phyloP scores from a whole-genome alignment of 1,140 invertebrate genomes.

The Phortica variegata region DNA sequence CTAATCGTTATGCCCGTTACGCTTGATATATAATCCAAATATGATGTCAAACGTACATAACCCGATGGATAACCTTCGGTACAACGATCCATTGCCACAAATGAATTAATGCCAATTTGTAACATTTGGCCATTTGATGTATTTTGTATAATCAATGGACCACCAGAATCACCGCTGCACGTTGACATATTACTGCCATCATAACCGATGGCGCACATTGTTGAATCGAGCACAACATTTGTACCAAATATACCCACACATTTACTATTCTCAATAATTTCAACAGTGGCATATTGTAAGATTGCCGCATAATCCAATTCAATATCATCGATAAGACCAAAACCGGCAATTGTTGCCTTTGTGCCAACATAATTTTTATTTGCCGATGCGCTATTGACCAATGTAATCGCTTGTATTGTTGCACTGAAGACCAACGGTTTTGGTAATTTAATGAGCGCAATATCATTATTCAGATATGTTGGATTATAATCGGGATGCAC shows the following conservation, averaged over 20 bases:
- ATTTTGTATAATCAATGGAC: constrained; percentile 28
- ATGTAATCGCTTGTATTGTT: constrained; percentile 31
- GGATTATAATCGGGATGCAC: constrained; percentile 58
- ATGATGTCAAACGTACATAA: constrained; percentile 44
- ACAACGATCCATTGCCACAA: constrained; percentile 47
- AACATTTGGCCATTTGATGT: constrained; percentile 14
- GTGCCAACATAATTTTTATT: constrained; percentile 33
- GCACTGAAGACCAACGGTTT: constrained; percentile 48
- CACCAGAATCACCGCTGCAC: constrained; percentile 49
- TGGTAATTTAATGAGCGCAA: constrained; percentile 61
- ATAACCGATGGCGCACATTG: constrained; percentile 32
- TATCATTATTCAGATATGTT: constrained; percentile 59
- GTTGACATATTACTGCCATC: constrained; percentile 40
- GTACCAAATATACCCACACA: constrained; percentile 25
- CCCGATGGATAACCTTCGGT: constrained; percentile 42
- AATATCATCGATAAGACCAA: constrained; percentile 41
- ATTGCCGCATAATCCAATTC: constrained; percentile 36
- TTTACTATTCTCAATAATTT: constrained; percentile 33
- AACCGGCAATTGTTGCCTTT: constrained; percentile 32
- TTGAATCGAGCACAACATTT: constrained; percentile 27
- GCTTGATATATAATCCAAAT: constrained; percentile 30
- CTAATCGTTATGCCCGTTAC: constrained; percentile 23
- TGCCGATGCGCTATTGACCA: constrained; percentile 22
- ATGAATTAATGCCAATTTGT: constrained; percentile 53
- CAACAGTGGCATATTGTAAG: constrained; percentile 37